Evolutionary conservation across 2,888 invertebrate genomes (phyloP), one percentile per base, ranked within the genome.

Genomic region (Salpingus planirostris): DNA sequence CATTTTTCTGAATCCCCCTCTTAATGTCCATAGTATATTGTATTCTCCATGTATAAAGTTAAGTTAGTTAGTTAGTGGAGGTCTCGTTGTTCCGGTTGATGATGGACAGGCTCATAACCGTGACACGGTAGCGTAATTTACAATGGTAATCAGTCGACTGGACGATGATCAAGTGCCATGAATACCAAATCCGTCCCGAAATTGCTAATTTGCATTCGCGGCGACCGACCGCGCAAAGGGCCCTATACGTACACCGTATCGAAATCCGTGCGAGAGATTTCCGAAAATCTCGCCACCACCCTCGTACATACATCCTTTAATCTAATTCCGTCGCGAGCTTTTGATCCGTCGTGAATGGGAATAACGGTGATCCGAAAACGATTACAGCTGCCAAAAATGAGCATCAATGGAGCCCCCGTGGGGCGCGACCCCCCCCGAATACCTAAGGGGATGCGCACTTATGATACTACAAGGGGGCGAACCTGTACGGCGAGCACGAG

Each of bases 381-480:
- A 64, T 65, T 65, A 64, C 63, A 61, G 62, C 63, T 63, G 64
- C 65, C 64, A 63, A 57, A 65, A 65, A 64, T 64, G 65, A 65
- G 60, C 65, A 64, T 62, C 62, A 59, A 52, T 53, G 47, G 52
- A 47, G 55, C 51, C 59, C 54, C 54, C 13, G 31, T 40, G 47
- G 46, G 41, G 31, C 35, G 5, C 36, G 21, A 25, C 40, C 42
- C 43, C 42, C 36, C 8, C n/a, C n/a, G n/a, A n/a, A 18, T 8
- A 33, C 35, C 41, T 42, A 38, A 6, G 34, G 42, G 44, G 42
- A 39, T 31, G 12, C 29, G 29, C 32, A 40, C 31, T 37, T 37
- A 38, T 26, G 29, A 28, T 18, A 39, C 8, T 18, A 18, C 18
- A 18, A 23, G 37, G 42, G 46, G 43, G 43, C 32, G 39, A 40